Evolutionary conservation across 2,888 invertebrate genomes (phyloP).

Genomic region (Zygogramma bicolorata): DNA sequence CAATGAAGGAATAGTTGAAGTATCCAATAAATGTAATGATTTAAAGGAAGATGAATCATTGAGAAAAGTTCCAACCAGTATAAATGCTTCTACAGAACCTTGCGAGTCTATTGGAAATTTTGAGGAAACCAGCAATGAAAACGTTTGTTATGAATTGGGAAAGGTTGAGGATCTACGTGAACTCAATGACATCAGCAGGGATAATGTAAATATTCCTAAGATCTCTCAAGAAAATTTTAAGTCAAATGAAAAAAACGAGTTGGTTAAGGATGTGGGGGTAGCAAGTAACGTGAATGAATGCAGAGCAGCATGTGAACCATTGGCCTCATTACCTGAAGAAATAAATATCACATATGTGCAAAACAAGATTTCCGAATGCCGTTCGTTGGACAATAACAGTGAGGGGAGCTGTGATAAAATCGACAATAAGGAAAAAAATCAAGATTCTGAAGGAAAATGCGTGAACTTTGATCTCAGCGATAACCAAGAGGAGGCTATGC

Average conservation of each 20-base stretch:
- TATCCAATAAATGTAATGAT: background rate
- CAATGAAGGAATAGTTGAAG: background rate
- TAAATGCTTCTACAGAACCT: background rate
- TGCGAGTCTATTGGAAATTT: background rate
- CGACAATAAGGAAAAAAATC: background rate
- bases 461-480: slow-evolving; percentile 58
- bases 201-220: background rate
- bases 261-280: background rate
- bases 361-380: background rate
- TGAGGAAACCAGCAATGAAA: background rate
- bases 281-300: background rate
- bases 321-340: background rate
- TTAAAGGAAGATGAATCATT: background rate
- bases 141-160: background rate
- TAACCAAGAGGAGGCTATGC: slow-evolving; percentile 57
- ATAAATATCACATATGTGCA: background rate
- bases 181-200: background rate
- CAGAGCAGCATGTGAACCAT: background rate
- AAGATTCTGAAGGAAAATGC: background rate
- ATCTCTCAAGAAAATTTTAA: background rate
- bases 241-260: background rate
- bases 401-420: background rate
- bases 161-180: background rate
- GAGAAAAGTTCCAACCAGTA: background rate
- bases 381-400: background rate